These are phyloP conservation scores for Phylloscopus whistleri DNA, from an alignment of 2,113 vertebrate species.

Conservation along the genomic window DNA sequence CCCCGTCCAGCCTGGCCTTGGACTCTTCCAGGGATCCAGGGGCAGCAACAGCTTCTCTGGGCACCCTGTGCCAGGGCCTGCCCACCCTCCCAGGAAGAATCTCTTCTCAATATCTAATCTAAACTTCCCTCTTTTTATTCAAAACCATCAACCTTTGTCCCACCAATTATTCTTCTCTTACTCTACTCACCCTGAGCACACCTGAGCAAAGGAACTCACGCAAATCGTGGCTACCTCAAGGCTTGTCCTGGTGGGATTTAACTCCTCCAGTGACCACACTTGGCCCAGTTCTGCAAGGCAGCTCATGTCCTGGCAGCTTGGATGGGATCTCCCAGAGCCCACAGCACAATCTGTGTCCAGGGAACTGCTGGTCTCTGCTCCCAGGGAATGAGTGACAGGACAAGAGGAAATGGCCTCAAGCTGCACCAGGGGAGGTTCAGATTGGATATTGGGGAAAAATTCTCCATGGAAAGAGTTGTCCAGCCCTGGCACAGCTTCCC, in stretches of 20 bases:
- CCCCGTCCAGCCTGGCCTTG: background rate
- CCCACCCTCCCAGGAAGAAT: accelerated
- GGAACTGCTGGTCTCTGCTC: background rate
- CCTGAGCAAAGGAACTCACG: background rate
- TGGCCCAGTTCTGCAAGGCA: background rate
- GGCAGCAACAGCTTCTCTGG: background rate
- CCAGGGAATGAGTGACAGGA: no score
- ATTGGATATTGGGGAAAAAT: background rate
- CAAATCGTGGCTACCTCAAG: accelerated
- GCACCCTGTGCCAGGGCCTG: background rate
- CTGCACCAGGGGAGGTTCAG: background rate
- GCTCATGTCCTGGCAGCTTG: background rate
- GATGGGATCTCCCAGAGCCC: background rate
- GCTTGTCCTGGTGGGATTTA: background rate
- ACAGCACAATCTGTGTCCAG: accelerated
- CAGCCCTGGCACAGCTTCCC: background rate
- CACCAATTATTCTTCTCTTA: background rate
- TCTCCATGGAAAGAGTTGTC: background rate
- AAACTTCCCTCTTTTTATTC: background rate
- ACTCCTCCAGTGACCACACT: no score
- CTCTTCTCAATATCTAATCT: background rate
- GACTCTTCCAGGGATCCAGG: background rate
- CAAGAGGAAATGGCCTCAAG: background rate
- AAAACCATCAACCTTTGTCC: background rate
- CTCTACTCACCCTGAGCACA: accelerated